phyloP scores from a whole-genome alignment of 2,113 vertebrate genomes.

The Dromiciops gliroides region DNA sequence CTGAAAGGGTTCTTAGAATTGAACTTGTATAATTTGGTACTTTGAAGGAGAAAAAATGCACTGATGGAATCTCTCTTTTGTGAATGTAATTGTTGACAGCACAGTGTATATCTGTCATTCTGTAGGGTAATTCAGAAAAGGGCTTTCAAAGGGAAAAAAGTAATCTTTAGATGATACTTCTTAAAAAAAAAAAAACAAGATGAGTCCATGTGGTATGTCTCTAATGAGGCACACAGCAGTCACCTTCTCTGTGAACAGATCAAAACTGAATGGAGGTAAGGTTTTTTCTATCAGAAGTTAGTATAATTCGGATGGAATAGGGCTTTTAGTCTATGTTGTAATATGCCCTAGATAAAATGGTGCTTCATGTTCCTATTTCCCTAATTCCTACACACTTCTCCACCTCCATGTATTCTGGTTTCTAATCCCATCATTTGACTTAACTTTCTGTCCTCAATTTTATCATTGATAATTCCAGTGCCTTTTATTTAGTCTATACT shows the following conservation, averaged over 20 bases:
- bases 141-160: background rate
- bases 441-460: background rate
- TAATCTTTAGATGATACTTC: background rate
- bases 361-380: background rate
- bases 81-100: conserved; percentile 1
- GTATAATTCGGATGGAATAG: background rate
- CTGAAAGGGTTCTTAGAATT: conserved; percentile 4
- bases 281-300: background rate
- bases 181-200: conserved; percentile 5
- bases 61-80: background rate
- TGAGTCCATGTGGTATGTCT: background rate
- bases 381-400: background rate
- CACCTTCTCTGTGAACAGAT: background rate
- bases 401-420: background rate
- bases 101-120: background rate
- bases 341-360: background rate
- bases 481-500: background rate
- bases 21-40: background rate
- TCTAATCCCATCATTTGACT: background rate
- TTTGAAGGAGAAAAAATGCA: background rate
- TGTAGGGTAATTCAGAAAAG: conserved; percentile 14
- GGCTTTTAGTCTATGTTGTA: background rate
- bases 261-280: background rate
- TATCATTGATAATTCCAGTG: background rate
- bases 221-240: background rate